These are phyloP conservation scores for Macrotis lagotis DNA, from an alignment of 2,113 vertebrate species.

Conservation along the genomic window DNA sequence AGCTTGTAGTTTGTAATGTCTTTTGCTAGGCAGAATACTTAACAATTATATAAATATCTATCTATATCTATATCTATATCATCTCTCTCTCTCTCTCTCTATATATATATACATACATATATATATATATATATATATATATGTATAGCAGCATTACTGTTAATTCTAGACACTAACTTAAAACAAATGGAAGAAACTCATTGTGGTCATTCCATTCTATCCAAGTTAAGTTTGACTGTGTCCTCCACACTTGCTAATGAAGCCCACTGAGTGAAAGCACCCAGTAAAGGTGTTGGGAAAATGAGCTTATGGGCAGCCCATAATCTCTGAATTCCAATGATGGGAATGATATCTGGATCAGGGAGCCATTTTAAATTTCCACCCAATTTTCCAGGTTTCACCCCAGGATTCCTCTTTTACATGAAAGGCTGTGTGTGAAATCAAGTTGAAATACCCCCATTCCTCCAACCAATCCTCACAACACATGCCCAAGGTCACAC, in stretches of 20 bases:
- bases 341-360: background rate
- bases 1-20: constrained; percentile 47
- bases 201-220: constrained; percentile 9
- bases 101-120: no score
- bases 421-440: background rate
- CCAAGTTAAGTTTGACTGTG: background rate
- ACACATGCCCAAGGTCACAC: no score
- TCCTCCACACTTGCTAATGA: background rate
- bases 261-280: background rate
- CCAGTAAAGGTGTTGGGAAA: background rate
- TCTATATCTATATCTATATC: background rate
- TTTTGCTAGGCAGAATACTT: constrained; percentile 58
- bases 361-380: background rate
- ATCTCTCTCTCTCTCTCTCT: no score
- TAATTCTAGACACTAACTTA: constrained; percentile 35
- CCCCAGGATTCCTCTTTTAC: background rate
- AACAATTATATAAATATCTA: constrained; percentile 14
- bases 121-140: background rate
- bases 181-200: background rate
- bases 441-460: background rate
- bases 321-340: background rate
- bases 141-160: background rate
- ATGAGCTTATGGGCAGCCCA: background rate
- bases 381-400: background rate
- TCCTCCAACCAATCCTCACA: background rate